A percentile compares a stretch with the other conserved stretches of the same genome.
phyloP scores from a whole-genome alignment of 2,113 vertebrate species.

The Anser cygnoides region DNA sequence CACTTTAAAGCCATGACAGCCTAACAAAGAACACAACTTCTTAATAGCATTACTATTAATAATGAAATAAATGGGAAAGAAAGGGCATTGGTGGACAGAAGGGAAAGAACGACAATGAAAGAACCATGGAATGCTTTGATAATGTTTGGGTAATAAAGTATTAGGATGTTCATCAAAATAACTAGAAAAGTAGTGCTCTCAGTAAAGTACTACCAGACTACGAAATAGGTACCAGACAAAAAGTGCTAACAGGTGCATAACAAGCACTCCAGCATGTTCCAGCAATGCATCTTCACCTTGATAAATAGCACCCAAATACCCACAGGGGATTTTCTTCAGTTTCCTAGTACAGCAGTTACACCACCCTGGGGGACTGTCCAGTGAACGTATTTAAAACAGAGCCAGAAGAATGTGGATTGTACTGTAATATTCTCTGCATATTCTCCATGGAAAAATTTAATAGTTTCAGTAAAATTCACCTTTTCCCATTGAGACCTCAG shows the following conservation, averaged over 20 bases:
- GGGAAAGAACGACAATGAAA: constrained; percentile 2
- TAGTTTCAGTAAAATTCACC: background rate
- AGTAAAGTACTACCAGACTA: constrained; percentile 44
- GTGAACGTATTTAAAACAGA: background rate
- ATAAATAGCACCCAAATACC: background rate
- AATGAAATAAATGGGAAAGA: background rate
- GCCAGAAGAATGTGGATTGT: background rate
- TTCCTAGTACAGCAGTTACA: background rate
- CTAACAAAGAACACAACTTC: background rate
- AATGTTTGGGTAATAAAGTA: constrained; percentile 1
- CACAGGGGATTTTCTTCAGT: background rate
- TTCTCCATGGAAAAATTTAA: background rate
- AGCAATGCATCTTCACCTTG: background rate
- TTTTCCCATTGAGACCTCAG: background rate
- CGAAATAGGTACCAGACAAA: constrained; percentile 3
- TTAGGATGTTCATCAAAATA: constrained; percentile 6
- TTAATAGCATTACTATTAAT: background rate
- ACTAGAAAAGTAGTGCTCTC: background rate
- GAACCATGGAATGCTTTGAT: constrained; percentile 23
- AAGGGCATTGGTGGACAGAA: background rate
- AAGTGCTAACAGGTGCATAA: constrained; percentile 36
- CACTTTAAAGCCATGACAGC: background rate
- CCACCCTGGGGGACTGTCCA: background rate
- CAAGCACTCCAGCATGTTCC: background rate
- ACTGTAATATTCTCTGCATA: background rate